Evolutionary conservation across 1,140 invertebrate species (phyloP).

Genomic region (Mamestra configurata): DNA sequence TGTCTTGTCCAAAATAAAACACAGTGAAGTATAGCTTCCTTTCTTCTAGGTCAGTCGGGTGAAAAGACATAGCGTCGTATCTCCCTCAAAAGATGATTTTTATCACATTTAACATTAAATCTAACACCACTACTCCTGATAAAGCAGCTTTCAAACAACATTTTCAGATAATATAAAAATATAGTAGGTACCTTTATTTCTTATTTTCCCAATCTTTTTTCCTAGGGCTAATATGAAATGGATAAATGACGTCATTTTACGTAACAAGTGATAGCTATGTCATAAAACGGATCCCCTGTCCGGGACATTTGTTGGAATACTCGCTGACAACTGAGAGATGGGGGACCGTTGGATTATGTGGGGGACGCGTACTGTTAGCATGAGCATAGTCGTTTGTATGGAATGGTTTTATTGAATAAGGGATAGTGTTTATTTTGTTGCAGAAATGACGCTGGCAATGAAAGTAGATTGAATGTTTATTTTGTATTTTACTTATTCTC

Average conservation of each 20-base stretch:
- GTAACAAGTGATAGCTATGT: slow-evolving; percentile 44
- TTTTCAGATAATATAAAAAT: neutral
- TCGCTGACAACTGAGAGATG: slow-evolving; percentile 49
- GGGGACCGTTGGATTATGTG: slow-evolving; percentile 1
- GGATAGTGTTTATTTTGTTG: neutral
- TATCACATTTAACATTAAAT: slow-evolving; percentile 18
- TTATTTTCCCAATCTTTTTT: neutral
- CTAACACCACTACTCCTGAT: neutral
- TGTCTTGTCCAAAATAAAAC: too few species aligned
- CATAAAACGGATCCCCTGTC: slow-evolving; percentile 60
- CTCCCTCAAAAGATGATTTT: neutral
- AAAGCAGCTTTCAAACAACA: neutral
- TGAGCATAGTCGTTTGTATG: neutral
- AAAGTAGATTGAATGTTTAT: neutral
- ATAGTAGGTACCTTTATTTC: neutral
- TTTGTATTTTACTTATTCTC: neutral
- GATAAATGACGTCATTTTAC: slow-evolving; percentile 38
- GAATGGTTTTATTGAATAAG: neutral
- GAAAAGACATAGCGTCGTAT: too few species aligned
- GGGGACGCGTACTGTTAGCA: slow-evolving; percentile 30
- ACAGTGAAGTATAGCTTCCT: too few species aligned
- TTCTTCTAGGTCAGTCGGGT: too few species aligned
- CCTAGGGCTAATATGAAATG: slow-evolving; percentile 42
- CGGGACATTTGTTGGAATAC: slow-evolving; percentile 62
- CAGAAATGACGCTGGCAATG: neutral